Evolutionary conservation across 2,888 invertebrate genomes (phyloP), one percentile per base, ranked within the genome.

Genomic region (Meganola albula): DNA sequence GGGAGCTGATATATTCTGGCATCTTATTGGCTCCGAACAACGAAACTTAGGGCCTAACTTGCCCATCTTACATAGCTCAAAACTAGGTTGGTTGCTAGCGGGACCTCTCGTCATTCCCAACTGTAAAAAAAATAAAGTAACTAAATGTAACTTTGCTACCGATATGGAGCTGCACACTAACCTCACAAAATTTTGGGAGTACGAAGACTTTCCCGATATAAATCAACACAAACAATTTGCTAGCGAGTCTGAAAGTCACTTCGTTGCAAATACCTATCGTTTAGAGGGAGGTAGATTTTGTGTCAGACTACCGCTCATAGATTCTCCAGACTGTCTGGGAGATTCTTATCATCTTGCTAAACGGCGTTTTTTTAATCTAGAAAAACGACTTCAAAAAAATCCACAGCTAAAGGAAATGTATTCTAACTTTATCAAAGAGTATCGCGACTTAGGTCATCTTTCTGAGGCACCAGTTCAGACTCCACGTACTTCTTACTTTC

Each of bases 401-500:
- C 26, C 34, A 1, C 1, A 3, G 4, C n/a, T 33, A 3, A 40
- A 40, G 18, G 1, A 6, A 2, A 5, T 34, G 16, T 40, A 40
- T 7, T 1, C 8, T 1, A 4, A 34, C 12, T 37, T 37, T 8
- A 31, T 37, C 6, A 4, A 11, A 1, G 37, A 37, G 26, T 37
- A 37, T 12, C 7, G 12, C 0, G 8, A 28, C 1, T 25, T 31
- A 23, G 22, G 14, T 2, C 37, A 37, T 12, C 9, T 37, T 0
- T 27, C 31, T 11, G 10, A 10, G 9, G 11, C 18, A 2, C 20
- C 20, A 5, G n/a, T n/a, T n/a, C n/a, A n/a, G n/a, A n/a, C n/a
- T n/a, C n/a, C n/a, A n/a, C n/a, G n/a, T n/a, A n/a, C n/a, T n/a
- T 5, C 3, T 5, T 65, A 60, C 37, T 67, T 52, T 47, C 27